These are phyloP conservation scores for Odontothrips loti DNA, from an alignment of 2,888 invertebrate species.

Conservation along the genomic window DNA sequence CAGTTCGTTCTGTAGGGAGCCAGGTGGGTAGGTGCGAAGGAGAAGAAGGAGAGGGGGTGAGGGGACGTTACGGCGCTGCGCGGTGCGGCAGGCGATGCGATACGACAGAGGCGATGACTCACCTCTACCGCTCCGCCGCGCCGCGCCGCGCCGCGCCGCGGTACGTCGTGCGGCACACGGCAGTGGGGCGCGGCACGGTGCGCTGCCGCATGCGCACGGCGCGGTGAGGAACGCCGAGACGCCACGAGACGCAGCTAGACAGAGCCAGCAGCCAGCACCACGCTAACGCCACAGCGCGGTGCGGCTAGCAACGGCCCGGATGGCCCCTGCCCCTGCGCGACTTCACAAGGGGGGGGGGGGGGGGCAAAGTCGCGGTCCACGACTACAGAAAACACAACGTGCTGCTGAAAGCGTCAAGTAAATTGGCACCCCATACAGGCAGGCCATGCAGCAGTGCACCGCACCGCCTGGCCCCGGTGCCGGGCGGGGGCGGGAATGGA, in stretches of 20 bases:
- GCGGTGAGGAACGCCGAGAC: background rate
- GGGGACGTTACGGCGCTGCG: background rate
- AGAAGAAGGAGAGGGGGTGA: background rate
- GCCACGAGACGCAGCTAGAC: background rate
- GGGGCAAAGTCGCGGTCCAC: too few relatives aligned
- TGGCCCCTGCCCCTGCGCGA: too few relatives aligned
- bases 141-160: background rate
- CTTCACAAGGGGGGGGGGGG: too few relatives aligned
- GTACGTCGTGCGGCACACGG: background rate
- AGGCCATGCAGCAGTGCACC: too few relatives aligned
- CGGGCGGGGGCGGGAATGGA: too few relatives aligned
- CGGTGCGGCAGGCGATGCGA: background rate
- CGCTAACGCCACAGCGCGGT: too few relatives aligned
- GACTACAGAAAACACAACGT: too few relatives aligned
- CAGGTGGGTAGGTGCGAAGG: background rate
- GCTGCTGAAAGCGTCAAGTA: too few relatives aligned
- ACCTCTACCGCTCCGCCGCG: background rate
- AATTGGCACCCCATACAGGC: too few relatives aligned
- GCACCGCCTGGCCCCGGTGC: too few relatives aligned
- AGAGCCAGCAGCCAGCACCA: too few relatives aligned
- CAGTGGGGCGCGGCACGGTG: background rate
- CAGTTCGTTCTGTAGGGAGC: background rate
- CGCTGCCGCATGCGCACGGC: background rate
- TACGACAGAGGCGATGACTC: constrained; percentile 16
- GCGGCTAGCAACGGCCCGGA: too few relatives aligned